Percentiles rank a stretch among this genome's conserved stretches.
phyloP scores from a whole-genome alignment of 2,888 invertebrate species.

The Agrotis puta region DNA sequence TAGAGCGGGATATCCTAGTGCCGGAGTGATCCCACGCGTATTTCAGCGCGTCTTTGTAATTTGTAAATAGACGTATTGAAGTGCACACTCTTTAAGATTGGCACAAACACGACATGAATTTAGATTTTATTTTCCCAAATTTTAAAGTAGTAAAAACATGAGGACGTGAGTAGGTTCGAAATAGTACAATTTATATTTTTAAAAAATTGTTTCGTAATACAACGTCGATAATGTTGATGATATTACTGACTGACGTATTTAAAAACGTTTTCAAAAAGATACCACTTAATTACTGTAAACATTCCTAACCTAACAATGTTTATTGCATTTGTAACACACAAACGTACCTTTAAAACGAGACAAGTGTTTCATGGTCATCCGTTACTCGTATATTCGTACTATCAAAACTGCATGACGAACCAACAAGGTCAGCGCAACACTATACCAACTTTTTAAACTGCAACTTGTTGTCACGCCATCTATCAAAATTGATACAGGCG shows the following conservation, averaged over 20 bases:
- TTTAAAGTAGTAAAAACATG: conserved; percentile 14
- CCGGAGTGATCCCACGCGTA: conserved; percentile 32
- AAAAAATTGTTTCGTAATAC: background rate
- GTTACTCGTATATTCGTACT: conserved; percentile 50
- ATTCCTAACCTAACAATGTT: conserved; percentile 16
- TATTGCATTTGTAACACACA: conserved; percentile 31
- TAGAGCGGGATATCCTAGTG: conserved; percentile 17
- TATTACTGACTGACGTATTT: background rate
- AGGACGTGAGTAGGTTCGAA: conserved; percentile 4
- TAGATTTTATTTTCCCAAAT: conserved; percentile 1
- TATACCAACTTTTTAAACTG: conserved; percentile 62
- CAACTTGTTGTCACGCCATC: conserved; percentile 29
- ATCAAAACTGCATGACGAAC: conserved; percentile 61
- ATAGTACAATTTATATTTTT: background rate
- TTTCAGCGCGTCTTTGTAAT: conserved; percentile 21
- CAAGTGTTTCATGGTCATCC: conserved; percentile 48
- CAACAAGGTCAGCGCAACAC: conserved; percentile 60
- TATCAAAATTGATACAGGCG: conserved; percentile 3
- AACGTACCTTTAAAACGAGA: conserved; percentile 40
- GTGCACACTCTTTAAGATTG: conserved; percentile 19
- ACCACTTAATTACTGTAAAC: background rate
- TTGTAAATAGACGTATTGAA: conserved; percentile 1
- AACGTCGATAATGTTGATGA: background rate
- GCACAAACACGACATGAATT: conserved; percentile 12
- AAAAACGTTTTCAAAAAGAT: background rate